These are phyloP conservation scores for Limulus polyphemus DNA, from an alignment of 2,888 invertebrate species.

Conservation along the genomic window DNA sequence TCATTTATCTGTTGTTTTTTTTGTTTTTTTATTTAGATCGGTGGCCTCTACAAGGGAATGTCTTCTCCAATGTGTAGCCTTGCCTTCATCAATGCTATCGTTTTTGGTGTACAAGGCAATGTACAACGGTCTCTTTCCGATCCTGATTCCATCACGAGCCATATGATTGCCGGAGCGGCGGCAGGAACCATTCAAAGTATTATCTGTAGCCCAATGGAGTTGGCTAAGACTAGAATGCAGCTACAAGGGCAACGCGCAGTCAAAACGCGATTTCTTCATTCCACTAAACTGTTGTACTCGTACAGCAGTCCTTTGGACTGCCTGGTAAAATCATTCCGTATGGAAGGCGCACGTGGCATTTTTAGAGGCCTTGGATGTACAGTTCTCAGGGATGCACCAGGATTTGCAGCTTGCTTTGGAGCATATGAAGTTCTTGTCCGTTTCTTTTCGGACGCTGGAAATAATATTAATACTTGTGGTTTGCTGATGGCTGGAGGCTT, in stretches of 20 bases:
- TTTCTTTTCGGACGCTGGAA: conserved; percentile 28
- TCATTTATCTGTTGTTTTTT: too few species aligned
- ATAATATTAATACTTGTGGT: conserved; percentile 42
- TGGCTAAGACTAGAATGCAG: conserved; percentile 79
- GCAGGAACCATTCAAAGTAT: conserved; percentile 77
- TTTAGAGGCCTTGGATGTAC: conserved; percentile 65
- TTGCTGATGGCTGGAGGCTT: conserved; percentile 71
- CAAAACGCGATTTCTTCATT: too few species aligned
- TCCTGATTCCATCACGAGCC: conserved; percentile 46
- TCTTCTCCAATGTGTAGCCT: conserved; percentile 81
- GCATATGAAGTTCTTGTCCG: conserved; percentile 52
- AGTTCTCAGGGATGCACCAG: conserved; percentile 63
- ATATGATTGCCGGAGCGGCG: conserved; percentile 53
- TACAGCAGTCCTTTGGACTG: conserved; percentile 49
- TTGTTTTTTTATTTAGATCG: conserved; percentile 40
- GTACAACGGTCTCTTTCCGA: conserved; percentile 53
- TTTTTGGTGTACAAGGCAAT: conserved; percentile 89
- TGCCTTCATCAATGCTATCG: conserved; percentile 78
- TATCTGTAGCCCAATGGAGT: conserved; percentile 75
- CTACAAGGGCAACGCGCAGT: conserved; percentile 38
- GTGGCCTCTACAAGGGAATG: conserved; percentile 74
- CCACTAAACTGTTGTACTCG: neutral
- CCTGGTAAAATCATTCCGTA: conserved; percentile 39
- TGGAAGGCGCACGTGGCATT: conserved; percentile 55
- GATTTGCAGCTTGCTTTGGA: conserved; percentile 71